Evolutionary conservation across 2,888 invertebrate genomes (phyloP).

Genomic region (Vesta saturnalis): DNA sequence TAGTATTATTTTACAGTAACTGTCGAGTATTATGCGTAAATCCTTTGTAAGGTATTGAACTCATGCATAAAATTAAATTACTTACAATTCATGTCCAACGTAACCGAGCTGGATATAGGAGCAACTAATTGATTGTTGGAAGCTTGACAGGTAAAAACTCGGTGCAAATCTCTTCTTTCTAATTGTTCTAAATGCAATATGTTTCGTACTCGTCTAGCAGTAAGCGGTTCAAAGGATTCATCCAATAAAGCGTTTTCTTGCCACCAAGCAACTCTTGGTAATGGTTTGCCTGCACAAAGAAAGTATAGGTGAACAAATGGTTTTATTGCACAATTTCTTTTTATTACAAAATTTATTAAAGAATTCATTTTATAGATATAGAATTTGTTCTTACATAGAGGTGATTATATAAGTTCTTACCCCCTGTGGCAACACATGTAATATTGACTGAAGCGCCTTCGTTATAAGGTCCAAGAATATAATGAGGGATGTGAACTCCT

Average conservation of each 20-base stretch:
- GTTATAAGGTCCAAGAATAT: constrained; percentile 85
- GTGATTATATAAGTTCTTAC: constrained; percentile 65
- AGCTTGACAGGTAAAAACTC: constrained; percentile 76
- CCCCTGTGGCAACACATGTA: constrained; percentile 86
- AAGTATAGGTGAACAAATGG: no score
- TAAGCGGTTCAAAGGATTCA: constrained; percentile 73
- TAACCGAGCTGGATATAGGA: constrained; percentile 72
- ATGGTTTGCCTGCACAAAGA: constrained; percentile 81
- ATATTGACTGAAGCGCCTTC: constrained; percentile 84
- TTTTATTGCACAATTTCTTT: no score
- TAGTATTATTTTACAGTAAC: no score
- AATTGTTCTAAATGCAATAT: constrained; percentile 74
- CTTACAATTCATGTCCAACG: constrained; percentile 79
- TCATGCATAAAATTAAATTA: constrained; percentile 45
- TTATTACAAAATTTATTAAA: no score
- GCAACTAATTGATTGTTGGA: constrained; percentile 75
- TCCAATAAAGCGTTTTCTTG: constrained; percentile 75
- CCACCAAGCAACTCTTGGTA: constrained; percentile 80
- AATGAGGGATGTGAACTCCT: constrained; percentile 78
- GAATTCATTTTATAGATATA: neutral
- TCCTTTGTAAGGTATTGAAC: no score
- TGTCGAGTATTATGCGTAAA: no score
- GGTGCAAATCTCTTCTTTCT: constrained; percentile 71
- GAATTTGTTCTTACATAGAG: no score
- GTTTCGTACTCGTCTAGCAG: constrained; percentile 73